phyloP scores from a whole-genome alignment of 2,888 invertebrate genomes.

The Troides aeacus region DNA sequence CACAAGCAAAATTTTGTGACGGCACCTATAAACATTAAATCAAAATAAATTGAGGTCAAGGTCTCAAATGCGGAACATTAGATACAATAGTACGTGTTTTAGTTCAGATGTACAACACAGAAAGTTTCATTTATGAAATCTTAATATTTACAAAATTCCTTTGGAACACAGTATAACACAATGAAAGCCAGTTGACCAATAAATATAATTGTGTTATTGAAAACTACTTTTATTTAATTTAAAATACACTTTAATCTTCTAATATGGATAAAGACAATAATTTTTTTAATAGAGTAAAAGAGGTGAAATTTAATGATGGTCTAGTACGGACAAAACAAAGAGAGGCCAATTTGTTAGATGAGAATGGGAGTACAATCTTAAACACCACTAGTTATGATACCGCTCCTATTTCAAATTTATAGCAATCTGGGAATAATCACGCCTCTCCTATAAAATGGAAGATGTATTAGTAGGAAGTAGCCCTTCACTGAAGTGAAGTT shows the following conservation, averaged over 20 bases:
- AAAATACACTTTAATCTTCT: constrained; percentile 31
- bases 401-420: constrained; percentile 75
- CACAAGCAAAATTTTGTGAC: background rate
- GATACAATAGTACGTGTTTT: background rate
- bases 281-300: constrained; percentile 34
- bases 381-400: constrained; percentile 67
- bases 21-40: background rate
- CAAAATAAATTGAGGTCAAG: background rate
- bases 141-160: background rate
- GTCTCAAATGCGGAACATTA: background rate
- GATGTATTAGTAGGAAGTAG: constrained; percentile 65
- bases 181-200: background rate
- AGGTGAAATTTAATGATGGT: constrained; percentile 46
- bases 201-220: constrained; percentile 10
- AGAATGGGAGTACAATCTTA: constrained; percentile 77
- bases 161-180: background rate
- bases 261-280: constrained; percentile 32
- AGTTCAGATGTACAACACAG: background rate
- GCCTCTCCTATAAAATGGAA: constrained; percentile 68
- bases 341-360: constrained; percentile 73
- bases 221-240: constrained; percentile 8
- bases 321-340: constrained; percentile 64
- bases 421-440: constrained; percentile 74
- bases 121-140: constrained; percentile 4
- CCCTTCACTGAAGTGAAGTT: constrained; percentile 57